Evolutionary conservation across 2,113 vertebrate species (phyloP), one percentile per base, ranked within the genome.

Genomic region (Sitta europaea): DNA sequence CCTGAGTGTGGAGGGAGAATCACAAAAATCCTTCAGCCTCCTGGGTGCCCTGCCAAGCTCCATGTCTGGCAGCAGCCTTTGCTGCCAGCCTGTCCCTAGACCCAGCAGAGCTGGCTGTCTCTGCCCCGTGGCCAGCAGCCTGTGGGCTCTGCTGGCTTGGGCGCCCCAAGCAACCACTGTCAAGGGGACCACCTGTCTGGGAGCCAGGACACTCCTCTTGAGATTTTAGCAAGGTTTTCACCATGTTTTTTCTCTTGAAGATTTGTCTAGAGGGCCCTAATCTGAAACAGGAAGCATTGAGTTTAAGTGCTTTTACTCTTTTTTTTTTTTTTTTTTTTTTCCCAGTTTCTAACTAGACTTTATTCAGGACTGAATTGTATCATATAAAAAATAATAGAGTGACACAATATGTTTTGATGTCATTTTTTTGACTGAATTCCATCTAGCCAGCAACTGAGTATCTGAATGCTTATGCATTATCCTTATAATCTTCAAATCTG

Each of bases 141-240:
- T 23, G 6, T 0, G 6, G 42, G 63, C 23, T 48, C 63, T 53
- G 84, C 36, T 66, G 24, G 15, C 28, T 29, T 4, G 1, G 50
- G 6, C 61, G 6, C 22, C 17, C 15, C 14, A 14, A 0, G 2
- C 24, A 36, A 12, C 17, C 47, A 25, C 15, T 1, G 0, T 3
- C 21, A 28, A 27, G 27, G 42, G 59, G 18, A 77, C 11, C 11
- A 38, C 35, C 15, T 9, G 6, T 9, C 38, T 65, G 36, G 61
- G 61, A 63, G 36, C 17, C 53, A 70, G 57, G 28, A 21, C 33
- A 14, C 15, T 55, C 62, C 55, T 16, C 51, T 65, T 73, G 11
- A 29, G 55, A 81, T 91, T 95, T 94, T 40, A 86, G 45, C 31
- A 42, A 48, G 31, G 5, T 13, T 88, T 79, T 76, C 28, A 45